These are phyloP conservation scores for Oncopeltus fasciatus DNA, from an alignment of 1,140 invertebrate species.

Conservation along the genomic window DNA sequence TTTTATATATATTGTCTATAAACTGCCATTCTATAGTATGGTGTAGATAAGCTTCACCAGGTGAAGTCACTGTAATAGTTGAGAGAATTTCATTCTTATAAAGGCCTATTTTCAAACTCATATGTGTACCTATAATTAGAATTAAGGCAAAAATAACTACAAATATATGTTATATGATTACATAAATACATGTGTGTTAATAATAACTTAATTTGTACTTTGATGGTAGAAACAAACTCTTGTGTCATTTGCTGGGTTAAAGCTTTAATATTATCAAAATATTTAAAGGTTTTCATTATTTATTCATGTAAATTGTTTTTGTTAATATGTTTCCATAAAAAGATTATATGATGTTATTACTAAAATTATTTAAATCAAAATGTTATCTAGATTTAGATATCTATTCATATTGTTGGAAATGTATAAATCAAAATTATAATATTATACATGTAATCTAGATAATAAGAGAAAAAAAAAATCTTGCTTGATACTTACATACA, in stretches of 20 bases:
- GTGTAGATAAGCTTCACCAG: not conserved
- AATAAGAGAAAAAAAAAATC: no score
- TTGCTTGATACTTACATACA: no score
- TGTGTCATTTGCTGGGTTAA: slow-evolving; percentile 3
- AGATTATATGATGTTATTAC: slow-evolving; percentile 1
- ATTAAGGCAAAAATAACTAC: not conserved
- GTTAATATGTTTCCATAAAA: not conserved
- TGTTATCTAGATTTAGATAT: not conserved
- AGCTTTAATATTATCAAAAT: slow-evolving; percentile 3
- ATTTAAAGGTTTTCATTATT: not conserved
- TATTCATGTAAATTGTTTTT: not conserved
- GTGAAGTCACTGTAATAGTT: not conserved
- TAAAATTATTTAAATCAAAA: not conserved
- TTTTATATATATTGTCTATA: slow-evolving; percentile 2
- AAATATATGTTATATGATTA: not conserved
- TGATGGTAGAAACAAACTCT: not conserved
- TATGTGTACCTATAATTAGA: not conserved
- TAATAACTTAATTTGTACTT: not conserved
- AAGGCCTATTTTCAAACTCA: slow-evolving; percentile 1
- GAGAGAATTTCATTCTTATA: not conserved
- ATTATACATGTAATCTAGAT: no score
- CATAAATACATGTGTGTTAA: not conserved
- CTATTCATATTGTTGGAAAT: not conserved
- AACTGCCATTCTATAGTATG: not conserved
- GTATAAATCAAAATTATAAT: not conserved